A percentile compares a stretch with the other conserved stretches of the same genome.
phyloP scores from a whole-genome alignment of 2,888 invertebrate genomes.

The Cephus nigrinus region DNA sequence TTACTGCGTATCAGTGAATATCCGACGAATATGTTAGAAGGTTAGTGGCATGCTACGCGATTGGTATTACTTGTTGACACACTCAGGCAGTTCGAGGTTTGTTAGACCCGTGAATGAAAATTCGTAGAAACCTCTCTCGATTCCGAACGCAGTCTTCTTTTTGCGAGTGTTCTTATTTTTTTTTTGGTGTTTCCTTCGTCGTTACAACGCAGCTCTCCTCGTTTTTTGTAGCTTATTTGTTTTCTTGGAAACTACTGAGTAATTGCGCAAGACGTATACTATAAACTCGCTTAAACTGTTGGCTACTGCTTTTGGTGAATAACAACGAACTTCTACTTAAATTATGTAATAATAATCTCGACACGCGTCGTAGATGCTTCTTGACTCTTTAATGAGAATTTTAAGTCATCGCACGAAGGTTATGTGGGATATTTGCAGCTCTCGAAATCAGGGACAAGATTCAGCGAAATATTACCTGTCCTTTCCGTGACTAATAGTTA shows the following conservation, averaged over 20 bases:
- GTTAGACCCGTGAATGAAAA: not conserved
- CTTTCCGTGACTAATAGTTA: not conserved
- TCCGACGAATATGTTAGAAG: not conserved
- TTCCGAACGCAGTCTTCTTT: not conserved
- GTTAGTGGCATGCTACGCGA: not conserved
- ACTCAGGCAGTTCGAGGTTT: not conserved
- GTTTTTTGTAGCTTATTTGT: not conserved
- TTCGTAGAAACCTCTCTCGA: not conserved
- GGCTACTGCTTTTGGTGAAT: not conserved
- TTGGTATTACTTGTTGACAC: not conserved
- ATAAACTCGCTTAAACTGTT: not conserved
- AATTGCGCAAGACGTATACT: not conserved
- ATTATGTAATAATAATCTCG: not conserved
- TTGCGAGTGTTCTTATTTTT: not conserved
- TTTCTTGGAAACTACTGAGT: not conserved
- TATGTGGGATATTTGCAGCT: no score
- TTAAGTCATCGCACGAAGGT: no score
- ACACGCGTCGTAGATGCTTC: not conserved
- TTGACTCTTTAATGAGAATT: not conserved
- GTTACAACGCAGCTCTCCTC: not conserved
- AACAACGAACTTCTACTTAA: not conserved
- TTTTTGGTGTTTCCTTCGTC: not conserved
- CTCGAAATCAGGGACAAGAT: not conserved
- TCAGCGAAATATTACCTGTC: not conserved
- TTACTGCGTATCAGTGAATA: not conserved